phyloP scores from a whole-genome alignment of 1,140 invertebrate genomes.

The Lepidotrigona ventralis region DNA sequence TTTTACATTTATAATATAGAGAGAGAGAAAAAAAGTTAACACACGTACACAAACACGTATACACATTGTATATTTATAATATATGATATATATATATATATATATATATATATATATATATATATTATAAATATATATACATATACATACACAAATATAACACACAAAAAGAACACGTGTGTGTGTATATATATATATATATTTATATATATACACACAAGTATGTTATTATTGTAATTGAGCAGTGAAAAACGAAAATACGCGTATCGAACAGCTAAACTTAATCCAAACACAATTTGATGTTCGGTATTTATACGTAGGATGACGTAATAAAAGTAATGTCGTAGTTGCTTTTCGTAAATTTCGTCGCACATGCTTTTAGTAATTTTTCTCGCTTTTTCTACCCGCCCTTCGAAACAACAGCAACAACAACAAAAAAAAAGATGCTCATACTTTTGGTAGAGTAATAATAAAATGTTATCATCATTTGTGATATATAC shows the following conservation, averaged over 20 bases:
- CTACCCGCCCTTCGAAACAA: conserved; percentile 43
- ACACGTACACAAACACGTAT: not conserved
- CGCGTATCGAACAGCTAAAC: conserved; percentile 40
- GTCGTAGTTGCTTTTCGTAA: conserved; percentile 59
- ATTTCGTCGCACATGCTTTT: conserved; percentile 50
- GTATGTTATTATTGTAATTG: conserved; percentile 55
- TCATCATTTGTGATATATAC: conserved; percentile 40
- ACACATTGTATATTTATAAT: conserved; percentile 28
- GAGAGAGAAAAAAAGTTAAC: conserved; percentile 26
- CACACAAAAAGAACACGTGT: not conserved
- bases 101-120: not conserved
- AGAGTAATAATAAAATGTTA: conserved; percentile 57
- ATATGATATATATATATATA: conserved; percentile 1
- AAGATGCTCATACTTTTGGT: conserved; percentile 39
- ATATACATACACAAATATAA: not conserved
- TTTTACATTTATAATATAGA: conserved; percentile 60
- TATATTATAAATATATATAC: not conserved
- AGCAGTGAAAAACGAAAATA: conserved; percentile 37
- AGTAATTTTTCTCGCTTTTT: conserved; percentile 54
- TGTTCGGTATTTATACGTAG: conserved; percentile 59
- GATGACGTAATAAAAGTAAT: conserved; percentile 61
- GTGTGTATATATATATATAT: not conserved
- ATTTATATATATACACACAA: not conserved
- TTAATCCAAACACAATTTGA: conserved; percentile 12
- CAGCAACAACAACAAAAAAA: not conserved